Percentiles rank a stretch among this genome's conserved stretches.
phyloP scores from a whole-genome alignment of 2,797 vertebrate genomes.

The Macropodus opercularis region DNA sequence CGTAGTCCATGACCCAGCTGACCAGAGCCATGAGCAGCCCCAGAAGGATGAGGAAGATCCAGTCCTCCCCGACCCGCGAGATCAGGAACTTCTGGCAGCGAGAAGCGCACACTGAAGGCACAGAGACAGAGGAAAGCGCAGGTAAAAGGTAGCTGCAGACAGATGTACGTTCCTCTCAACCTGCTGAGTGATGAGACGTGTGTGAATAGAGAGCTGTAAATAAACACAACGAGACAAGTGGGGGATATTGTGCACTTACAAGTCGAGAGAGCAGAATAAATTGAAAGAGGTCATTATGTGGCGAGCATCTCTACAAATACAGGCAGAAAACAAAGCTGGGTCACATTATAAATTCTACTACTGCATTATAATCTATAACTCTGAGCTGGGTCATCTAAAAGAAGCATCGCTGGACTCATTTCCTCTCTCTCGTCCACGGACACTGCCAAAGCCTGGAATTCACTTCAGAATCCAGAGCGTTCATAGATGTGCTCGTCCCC shows the following conservation, averaged over 20 bases:
- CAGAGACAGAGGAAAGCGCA: neutral
- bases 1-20: conserved; percentile 99
- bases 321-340: conserved; percentile 57
- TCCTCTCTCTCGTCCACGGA: conserved; percentile 62
- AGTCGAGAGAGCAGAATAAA: neutral
- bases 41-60: conserved; percentile 97
- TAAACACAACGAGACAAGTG: neutral
- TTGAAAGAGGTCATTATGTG: conserved; percentile 5
- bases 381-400: conserved; percentile 78
- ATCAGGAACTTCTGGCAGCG: conserved; percentile 93
- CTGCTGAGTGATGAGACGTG: no score
- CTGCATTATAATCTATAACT: conserved; percentile 61
- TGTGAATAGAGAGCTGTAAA: no score
- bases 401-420: conserved; percentile 74
- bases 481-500: conserved; percentile 63
- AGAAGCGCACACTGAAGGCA: conserved; percentile 85
- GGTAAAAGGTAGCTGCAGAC: neutral
- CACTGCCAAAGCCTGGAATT: conserved; percentile 69
- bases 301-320: conserved; percentile 5
- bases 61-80: conserved; percentile 96
- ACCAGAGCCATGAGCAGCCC: conserved; percentile 96
- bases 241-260: neutral
- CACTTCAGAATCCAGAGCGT: conserved; percentile 66
- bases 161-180: no score
- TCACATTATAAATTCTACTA: conserved; percentile 53